These are phyloP conservation scores for Hiodon alosoides DNA, from an alignment of 2,113 vertebrate species.

Conservation along the genomic window DNA sequence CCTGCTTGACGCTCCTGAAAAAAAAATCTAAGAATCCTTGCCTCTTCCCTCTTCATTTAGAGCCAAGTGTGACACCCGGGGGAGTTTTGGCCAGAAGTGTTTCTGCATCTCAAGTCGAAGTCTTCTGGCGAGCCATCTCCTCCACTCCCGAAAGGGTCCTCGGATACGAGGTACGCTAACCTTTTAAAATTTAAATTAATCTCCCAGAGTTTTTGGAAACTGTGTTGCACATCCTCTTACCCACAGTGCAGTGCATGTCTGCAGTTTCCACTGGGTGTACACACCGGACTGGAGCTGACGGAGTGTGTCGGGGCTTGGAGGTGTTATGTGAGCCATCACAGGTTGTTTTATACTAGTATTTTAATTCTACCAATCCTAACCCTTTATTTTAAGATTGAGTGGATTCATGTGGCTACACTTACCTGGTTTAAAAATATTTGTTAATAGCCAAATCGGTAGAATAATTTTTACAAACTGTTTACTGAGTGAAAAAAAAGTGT, in stretches of 20 bases:
- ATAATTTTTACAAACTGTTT: too few relatives aligned
- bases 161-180: slow-evolving; percentile 81
- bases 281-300: too few relatives aligned
- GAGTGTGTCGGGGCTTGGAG: too few relatives aligned
- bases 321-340: too few relatives aligned
- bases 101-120: slow-evolving; percentile 80
- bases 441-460: too few relatives aligned
- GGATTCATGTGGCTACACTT: too few relatives aligned
- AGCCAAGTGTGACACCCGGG: slow-evolving; percentile 73
- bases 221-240: neutral
- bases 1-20: neutral
- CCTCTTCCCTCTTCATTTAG: slow-evolving; percentile 54
- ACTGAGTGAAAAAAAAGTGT: too few relatives aligned
- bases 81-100: slow-evolving; percentile 73
- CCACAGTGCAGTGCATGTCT: neutral
- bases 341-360: too few relatives aligned
- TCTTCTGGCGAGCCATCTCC: slow-evolving; percentile 74
- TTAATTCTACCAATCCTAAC: too few relatives aligned
- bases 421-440: too few relatives aligned
- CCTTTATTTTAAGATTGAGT: too few relatives aligned
- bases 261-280: neutral
- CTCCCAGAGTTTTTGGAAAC: neutral
- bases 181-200: slow-evolving; percentile 13
- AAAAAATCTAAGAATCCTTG: neutral
- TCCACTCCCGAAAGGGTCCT: slow-evolving; percentile 77